Percentiles rank a stretch among this genome's conserved stretches.
These are phyloP conservation scores for Trilocha varians DNA, from an alignment of 2,888 invertebrate genomes.

Conservation along the genomic window DNA sequence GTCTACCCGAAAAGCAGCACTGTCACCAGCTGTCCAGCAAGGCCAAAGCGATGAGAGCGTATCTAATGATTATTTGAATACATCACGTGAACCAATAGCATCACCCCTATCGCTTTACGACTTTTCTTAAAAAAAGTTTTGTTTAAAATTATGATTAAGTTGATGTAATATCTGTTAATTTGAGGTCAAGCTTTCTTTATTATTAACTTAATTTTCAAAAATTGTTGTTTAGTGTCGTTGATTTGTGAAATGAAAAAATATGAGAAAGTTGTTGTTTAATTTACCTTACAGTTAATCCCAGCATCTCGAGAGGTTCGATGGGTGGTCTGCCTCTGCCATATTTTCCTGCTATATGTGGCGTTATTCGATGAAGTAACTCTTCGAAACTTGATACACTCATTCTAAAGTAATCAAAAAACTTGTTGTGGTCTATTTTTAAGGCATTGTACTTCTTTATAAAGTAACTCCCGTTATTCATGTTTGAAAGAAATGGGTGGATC, in stretches of 20 bases:
- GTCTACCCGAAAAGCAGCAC: no score
- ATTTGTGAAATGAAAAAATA: slow-evolving; percentile 7
- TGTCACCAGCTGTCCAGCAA: no score
- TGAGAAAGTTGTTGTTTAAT: slow-evolving; percentile 6
- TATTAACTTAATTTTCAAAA: slow-evolving; percentile 6
- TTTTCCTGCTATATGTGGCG: slow-evolving; percentile 7
- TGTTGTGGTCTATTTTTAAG: no score
- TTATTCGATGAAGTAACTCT: slow-evolving; percentile 7
- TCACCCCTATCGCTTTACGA: slow-evolving; percentile 6
- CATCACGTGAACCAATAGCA: slow-evolving; percentile 7
- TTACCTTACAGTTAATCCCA: slow-evolving; percentile 6
- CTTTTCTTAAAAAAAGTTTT: slow-evolving; percentile 2
- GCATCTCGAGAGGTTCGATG: slow-evolving; percentile 5
- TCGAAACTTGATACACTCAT: slow-evolving; percentile 7
- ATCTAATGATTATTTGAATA: no score
- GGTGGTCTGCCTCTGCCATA: slow-evolving; percentile 8
- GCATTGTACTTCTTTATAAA: no score
- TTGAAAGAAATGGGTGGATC: no score
- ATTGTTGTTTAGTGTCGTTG: slow-evolving; percentile 6
- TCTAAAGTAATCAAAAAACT: slow-evolving; percentile 6
- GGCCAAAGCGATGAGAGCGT: no score
- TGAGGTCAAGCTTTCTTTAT: slow-evolving; percentile 5
- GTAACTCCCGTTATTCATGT: no score
- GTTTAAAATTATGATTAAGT: slow-evolving; percentile 4
- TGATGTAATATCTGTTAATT: slow-evolving; percentile 6